Evolutionary conservation across 2,888 invertebrate species (phyloP).

Genomic region (Elysia crispata): DNA sequence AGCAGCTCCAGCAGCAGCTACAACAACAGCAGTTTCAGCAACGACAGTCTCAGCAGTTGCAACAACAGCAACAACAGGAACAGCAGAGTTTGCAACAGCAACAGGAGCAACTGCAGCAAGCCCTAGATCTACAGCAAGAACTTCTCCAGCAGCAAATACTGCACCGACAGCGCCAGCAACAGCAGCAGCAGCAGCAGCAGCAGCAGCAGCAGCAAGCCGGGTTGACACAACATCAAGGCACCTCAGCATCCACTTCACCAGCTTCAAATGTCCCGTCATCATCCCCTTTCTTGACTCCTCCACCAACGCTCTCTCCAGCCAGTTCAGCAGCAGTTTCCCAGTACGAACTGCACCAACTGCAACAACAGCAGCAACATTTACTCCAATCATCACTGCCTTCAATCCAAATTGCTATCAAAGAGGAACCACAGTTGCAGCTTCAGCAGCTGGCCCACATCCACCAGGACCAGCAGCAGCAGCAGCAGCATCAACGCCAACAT

Average conservation of each 20-base stretch:
- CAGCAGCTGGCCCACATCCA: slow-evolving; percentile 20
- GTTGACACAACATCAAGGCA: background rate
- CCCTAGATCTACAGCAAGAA: background rate
- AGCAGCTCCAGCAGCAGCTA: background rate
- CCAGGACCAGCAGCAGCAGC: background rate
- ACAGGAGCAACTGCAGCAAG: background rate
- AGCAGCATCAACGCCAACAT: slow-evolving; percentile 34
- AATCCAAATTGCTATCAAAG: too few relatives aligned
- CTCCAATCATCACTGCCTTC: too few relatives aligned
- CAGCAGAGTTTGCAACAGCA: background rate
- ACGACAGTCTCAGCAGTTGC: background rate
- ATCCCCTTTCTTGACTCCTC: too few relatives aligned
- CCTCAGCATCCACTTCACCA: background rate
- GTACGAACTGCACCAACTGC: background rate
- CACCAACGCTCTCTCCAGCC: too few relatives aligned
- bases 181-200: background rate
- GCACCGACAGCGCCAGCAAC: background rate
- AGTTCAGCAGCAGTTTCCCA: too few relatives aligned
- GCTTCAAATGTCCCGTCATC: background rate
- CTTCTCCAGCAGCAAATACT: background rate
- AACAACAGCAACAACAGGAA: background rate
- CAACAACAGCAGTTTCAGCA: slow-evolving; percentile 13
- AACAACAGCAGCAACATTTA: background rate
- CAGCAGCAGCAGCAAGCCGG: slow-evolving; percentile 10
- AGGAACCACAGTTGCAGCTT: too few relatives aligned